Base-by-base conservation (phyloP, 2,113 vertebrate genomes). In the Osmerus mordax region DNA sequence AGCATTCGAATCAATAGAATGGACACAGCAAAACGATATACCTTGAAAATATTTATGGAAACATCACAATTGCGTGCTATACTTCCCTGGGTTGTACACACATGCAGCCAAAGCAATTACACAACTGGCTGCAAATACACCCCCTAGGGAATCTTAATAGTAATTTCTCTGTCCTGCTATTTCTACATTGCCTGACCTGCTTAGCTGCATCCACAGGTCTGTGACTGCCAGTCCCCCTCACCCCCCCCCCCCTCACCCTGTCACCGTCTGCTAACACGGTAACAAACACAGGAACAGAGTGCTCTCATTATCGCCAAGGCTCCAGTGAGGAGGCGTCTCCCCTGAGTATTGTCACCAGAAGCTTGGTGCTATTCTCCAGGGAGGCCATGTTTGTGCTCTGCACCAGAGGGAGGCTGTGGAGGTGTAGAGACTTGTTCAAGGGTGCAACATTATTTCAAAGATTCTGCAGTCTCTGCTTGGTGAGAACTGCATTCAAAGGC, bases 301-400 rank as follows among this genome's bases (percentile, higher is more conserved):
- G 71, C 29, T 73, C 71, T 85, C 58, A 66, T 83, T 77, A 67
- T 51, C 62, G 32, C 32, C 25, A n/a, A 36, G 65, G 41, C 70
- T 73, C 41, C n/a, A 67, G 12, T 28, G 2, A 6, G 23, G 18
- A 62, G 6, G 21, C 16, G 6, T 13, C 13, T 41, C 56, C 29
- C 69, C 21, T n/a, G 5, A 21, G 60, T 71, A 11, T 72, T 79
- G 78, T 73, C 65, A 67, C 29, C 56, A 62, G 19, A n/a, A 58
- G 69, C 21, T 25, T 3, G 55, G 19, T 9, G 63, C 3, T 69
- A 25, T 67, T 73, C 53, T 62, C 65, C 25, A n/a, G 67, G 59
- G 58, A 7, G 19, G 67, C 23, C 47, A 13, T 12, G n/a, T 11
- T 67, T 18, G 0, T 18, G 15, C 47, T 4, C 69, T 60, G 19